Evolutionary conservation across 2,113 vertebrate genomes (phyloP).

Genomic region (Elephas maximus): DNA sequence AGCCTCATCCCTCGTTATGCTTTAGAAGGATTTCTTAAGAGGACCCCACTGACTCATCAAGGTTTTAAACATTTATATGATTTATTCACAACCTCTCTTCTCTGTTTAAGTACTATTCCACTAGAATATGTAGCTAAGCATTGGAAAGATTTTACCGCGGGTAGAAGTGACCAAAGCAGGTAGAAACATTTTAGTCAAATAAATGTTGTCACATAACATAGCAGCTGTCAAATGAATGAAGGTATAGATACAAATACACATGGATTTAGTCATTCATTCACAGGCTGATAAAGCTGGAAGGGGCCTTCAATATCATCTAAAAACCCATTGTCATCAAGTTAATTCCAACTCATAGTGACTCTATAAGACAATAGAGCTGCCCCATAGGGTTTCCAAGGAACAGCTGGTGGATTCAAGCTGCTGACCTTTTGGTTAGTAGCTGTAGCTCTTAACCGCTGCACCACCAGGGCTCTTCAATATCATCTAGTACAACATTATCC

Average conservation of each 20-base stretch:
- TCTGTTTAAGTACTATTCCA: slow-evolving; percentile 27
- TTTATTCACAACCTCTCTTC: slow-evolving; percentile 23
- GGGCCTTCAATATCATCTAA: neutral
- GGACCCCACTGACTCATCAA: neutral
- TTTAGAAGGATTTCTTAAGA: neutral
- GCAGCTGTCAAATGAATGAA: neutral
- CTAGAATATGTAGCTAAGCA: slow-evolving; percentile 11
- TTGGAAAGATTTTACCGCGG: neutral
- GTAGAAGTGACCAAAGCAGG: neutral
- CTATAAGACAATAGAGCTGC: too few relatives aligned
- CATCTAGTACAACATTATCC: neutral
- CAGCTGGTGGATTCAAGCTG: too few relatives aligned
- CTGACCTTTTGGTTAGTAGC: too few relatives aligned
- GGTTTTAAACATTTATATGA: neutral
- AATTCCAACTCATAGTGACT: too few relatives aligned
- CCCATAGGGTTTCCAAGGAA: too few relatives aligned
- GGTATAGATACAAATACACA: neutral
- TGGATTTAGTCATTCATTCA: neutral
- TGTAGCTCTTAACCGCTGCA: too few relatives aligned
- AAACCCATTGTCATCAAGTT: too few relatives aligned
- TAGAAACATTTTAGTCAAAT: neutral
- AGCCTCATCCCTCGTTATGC: neutral
- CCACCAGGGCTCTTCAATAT: neutral
- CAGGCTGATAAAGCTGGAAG: neutral
- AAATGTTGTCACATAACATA: neutral